Conservation (phyloP, 2,888 invertebrate species). For the Sarcophaga variegata region DNA sequence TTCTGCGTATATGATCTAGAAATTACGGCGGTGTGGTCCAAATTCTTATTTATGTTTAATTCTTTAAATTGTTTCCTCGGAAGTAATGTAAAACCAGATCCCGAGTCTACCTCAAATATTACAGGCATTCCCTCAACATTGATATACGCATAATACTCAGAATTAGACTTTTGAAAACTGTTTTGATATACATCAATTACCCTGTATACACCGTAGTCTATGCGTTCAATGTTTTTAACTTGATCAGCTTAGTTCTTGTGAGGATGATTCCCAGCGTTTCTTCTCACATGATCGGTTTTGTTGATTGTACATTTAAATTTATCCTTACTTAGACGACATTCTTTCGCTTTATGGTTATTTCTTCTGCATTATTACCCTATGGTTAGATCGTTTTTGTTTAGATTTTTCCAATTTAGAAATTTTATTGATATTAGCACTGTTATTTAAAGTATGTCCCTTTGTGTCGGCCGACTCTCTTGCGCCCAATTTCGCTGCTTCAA, state of each 20-base stretch:
- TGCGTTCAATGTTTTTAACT: neutral
- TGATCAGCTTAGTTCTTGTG: neutral
- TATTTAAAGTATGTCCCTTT: too few relatives aligned
- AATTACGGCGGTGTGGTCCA: conserved; percentile 7
- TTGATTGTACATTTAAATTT: conserved; percentile 23
- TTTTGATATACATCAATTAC: conserved; percentile 29
- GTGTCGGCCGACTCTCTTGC: too few relatives aligned
- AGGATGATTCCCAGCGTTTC: too few relatives aligned
- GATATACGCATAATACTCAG: too few relatives aligned
- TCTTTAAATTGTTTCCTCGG: neutral
- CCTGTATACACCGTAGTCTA: conserved; percentile 12
- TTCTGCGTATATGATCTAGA: conserved; percentile 36
- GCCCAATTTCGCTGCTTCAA: too few relatives aligned
- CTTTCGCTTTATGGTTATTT: neutral
- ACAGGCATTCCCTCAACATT: too few relatives aligned
- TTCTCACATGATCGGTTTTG: conserved; percentile 18
- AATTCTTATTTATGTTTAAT: neutral
- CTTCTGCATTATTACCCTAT: neutral
- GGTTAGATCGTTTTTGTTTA: too few relatives aligned
- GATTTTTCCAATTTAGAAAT: too few relatives aligned
- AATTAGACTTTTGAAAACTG: neutral
- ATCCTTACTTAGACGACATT: neutral
- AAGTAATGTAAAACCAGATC: too few relatives aligned
- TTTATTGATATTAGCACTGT: too few relatives aligned
- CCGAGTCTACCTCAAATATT: too few relatives aligned